These are phyloP conservation scores for Urechis unicinctus DNA, from an alignment of 2,888 invertebrate genomes.

Conservation along the genomic window DNA sequence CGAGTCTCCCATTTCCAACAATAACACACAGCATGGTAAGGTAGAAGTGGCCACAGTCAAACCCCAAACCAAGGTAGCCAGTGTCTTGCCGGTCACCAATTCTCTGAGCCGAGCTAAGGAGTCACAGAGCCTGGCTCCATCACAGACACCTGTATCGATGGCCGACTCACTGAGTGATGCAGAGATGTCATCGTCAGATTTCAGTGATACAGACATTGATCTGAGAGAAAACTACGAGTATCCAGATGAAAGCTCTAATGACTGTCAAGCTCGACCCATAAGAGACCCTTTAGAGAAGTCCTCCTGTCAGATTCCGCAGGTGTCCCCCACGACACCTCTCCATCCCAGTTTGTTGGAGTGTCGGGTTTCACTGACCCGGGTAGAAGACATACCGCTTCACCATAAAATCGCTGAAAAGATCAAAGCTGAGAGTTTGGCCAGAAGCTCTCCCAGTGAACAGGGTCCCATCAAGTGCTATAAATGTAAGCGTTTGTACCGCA, in stretches of 20 bases:
- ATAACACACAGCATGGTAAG: too few species aligned
- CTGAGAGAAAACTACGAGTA: not conserved
- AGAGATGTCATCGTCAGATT: not conserved
- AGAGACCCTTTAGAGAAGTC: not conserved
- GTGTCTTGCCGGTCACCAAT: too few species aligned
- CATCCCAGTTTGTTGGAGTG: too few species aligned
- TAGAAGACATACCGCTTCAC: conserved; percentile 28
- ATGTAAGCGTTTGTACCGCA: conserved; percentile 64
- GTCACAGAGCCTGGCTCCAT: too few species aligned
- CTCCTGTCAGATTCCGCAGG: too few species aligned
- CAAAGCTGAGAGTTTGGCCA: conserved; percentile 45
- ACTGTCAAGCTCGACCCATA: not conserved
- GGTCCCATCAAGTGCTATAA: conserved; percentile 75
- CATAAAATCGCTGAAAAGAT: conserved; percentile 54
- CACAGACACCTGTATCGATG: too few species aligned
- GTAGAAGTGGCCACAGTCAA: too few species aligned
- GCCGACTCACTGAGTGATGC: not conserved
- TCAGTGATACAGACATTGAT: not conserved
- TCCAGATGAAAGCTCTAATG: not conserved
- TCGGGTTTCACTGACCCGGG: not conserved
- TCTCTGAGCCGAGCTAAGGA: too few species aligned
- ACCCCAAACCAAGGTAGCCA: too few species aligned
- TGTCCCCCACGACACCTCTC: too few species aligned
- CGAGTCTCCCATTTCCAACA: too few species aligned
- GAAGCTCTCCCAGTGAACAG: conserved; percentile 36